Base-by-base conservation (phyloP, 2,113 vertebrate species). In the Pimephales promelas region DNA sequence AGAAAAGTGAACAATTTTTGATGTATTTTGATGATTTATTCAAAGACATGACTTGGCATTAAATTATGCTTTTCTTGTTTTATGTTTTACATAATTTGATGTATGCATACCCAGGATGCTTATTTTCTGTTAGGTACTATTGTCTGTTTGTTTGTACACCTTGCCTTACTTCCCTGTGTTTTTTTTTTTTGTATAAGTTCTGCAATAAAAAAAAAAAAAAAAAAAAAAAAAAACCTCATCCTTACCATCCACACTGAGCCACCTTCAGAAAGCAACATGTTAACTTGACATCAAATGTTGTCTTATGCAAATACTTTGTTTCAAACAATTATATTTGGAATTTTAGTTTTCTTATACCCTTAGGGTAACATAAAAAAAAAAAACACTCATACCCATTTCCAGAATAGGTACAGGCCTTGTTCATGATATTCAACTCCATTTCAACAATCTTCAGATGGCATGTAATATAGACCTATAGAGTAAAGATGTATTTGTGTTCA, bases 391-490 rank as follows among this genome's bases (percentile, higher is more conserved):
- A 79, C 83, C 85, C 66, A 45, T 83, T 61, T 43, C 43, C 70
- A 18, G 73, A 24, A 54, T 80, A 85, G 31, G 66, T 83, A 47
- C 87, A 88, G 10, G 56, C 83, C 45, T 86, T 84, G 62, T 71
- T 61, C 34, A 31, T 16, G 18, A 56, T 22, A 43, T 56, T 82
- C 24, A 68, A 26, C 20, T 22, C 43, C 4, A 80, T 34, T 43
- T 81, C 52, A 73, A 22, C 62, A 14, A 75, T 76, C 52, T 84
- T 84, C 82, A 88, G 66, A 5, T 54, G 49, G 59, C 87, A 88
- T 10, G 62, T 85, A 59, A 88, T 77, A 56, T 85, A 88, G 9
- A 86, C 76, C 85, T 88, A 76, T 34, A 54, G 40, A 14, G 49
- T 4, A 62, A 72, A 81, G 13, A 36, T n/a, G 3, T 22, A 24